Conservation (phyloP, 2,888 invertebrate species). For the Phortica magna region DNA sequence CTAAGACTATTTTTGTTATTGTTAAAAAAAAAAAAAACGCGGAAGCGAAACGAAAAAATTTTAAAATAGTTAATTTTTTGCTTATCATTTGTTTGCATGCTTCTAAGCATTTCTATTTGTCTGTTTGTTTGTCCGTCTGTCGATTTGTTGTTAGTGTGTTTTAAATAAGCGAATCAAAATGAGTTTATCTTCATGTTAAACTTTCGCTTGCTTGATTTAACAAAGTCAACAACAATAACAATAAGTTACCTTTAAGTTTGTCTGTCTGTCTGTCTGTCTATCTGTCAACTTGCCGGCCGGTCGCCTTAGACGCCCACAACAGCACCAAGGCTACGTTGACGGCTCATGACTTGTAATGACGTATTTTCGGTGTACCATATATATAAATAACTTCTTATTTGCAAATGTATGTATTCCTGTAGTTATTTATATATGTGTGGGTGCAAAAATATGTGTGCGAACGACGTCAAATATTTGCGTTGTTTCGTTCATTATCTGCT, state of each 20-base stretch:
- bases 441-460: too few relatives aligned
- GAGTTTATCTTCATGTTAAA: too few relatives aligned
- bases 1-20: background rate
- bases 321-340: background rate
- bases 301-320: background rate
- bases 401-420: too few relatives aligned
- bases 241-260: background rate
- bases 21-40: background rate
- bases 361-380: conserved; percentile 5
- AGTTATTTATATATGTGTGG: too few relatives aligned
- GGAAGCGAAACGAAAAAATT: background rate
- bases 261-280: background rate
- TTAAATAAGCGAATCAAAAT: too few relatives aligned
- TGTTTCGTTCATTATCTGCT: background rate
- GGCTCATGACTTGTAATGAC: conserved; percentile 8
- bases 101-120: too few relatives aligned
- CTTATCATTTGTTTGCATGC: too few relatives aligned
- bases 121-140: too few relatives aligned
- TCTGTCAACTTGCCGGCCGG: background rate
- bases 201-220: background rate
- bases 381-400: too few relatives aligned
- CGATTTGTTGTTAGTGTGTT: too few relatives aligned
- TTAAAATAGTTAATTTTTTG: too few relatives aligned
- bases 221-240: background rate
- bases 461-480: background rate